Base-by-base conservation (phyloP, 2,888 invertebrate genomes). In the Ischnus inquisitorius region DNA sequence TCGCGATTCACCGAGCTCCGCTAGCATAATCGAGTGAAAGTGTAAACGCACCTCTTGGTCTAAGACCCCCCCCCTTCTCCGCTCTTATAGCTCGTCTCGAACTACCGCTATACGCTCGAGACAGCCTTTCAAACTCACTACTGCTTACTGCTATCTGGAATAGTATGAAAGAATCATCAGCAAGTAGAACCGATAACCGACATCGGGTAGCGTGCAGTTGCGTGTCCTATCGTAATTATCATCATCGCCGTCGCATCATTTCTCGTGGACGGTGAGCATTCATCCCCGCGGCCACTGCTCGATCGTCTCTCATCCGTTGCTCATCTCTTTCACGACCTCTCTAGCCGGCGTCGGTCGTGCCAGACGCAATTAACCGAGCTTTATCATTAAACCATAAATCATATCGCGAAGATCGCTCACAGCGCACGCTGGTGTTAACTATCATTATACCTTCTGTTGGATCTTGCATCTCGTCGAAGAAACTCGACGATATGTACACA, bases 11-110 rank as follows among this genome's bases (percentile, higher is more conserved):
- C n/a, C 48, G 71, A 14, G 41, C 43, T 16, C 48, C 28, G 28
- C 68, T 41, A 3, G 57, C 43, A 41, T 57, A 79, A 62, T 71
- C 62, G 51, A 71, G 79, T 79, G 79, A 79, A 79, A 79, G 79
- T 79, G 79, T 54, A 71, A 71, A 71, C 51, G 60, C 64, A 51
- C 3, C 62, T 43, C 16, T 46, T 16, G 62, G 46, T 34, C 14
- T 22, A 41, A 71, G 39, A 51, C 19, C 8, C 22, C 54, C 10
- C 54, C 19, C 1, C 19, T 10, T 22, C 19, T 1, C 2, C 19
- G 54, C 54, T 54, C 54, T 54, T 22, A 10, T 3, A 12, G 54
- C 22, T 22, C 54, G 8, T 12, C 22, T 22, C 22, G 12, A 54
- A 19, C 16, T 22, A 22, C 54, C 8, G 22, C 12, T 19, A 12